Evolutionary conservation across 2,888 invertebrate genomes (phyloP).

Genomic region (Phyllotreta striolata): DNA sequence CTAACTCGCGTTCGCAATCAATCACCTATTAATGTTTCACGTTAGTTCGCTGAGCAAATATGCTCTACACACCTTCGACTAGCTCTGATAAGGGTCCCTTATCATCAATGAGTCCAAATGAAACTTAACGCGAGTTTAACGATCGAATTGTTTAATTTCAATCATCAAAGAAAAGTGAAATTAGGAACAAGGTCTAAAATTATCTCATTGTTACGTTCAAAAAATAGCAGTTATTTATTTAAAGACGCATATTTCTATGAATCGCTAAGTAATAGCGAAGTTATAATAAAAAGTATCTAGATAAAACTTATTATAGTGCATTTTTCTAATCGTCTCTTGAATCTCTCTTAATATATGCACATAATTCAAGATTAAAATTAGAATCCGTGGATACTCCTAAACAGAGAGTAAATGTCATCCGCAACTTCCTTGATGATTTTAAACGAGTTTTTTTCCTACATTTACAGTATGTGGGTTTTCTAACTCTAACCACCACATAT

Average conservation of each 20-base stretch:
- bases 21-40: neutral
- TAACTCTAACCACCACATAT: too few species aligned
- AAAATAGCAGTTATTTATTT: neutral
- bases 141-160: neutral
- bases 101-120: slow-evolving; percentile 7
- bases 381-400: too few species aligned
- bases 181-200: neutral
- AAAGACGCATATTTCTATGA: neutral
- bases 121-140: slow-evolving; percentile 7
- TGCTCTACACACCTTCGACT: neutral
- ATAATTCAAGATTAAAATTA: too few species aligned
- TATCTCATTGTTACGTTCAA: too few species aligned
- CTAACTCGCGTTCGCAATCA: neutral
- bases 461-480: too few species aligned
- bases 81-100: slow-evolving; percentile 1
- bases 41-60: neutral
- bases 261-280: neutral
- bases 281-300: too few species aligned
- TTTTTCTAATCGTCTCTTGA: too few species aligned
- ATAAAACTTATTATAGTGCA: too few species aligned
- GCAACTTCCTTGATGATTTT: too few species aligned
- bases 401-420: too few species aligned
- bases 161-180: slow-evolving; percentile 10
- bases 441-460: too few species aligned
- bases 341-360: too few species aligned